Conservation (phyloP, 2,113 vertebrate species). For the Falcunculus frontatus region DNA sequence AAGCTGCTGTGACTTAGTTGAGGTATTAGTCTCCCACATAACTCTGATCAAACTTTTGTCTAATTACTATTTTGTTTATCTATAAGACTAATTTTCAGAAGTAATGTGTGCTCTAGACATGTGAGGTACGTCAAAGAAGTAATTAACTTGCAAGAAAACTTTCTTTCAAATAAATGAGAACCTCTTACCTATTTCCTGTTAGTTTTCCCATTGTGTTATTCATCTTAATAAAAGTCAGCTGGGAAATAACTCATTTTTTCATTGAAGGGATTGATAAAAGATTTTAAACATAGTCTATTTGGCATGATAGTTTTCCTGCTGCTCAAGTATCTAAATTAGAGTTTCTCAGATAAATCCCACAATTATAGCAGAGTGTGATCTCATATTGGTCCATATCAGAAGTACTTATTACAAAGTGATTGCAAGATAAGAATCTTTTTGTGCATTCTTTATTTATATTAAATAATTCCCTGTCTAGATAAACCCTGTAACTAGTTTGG, state of each 20-base stretch:
- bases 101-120: background rate
- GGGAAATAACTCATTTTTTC: background rate
- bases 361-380: background rate
- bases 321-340: background rate
- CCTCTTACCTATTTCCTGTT: background rate
- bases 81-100: background rate
- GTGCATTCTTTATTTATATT: background rate
- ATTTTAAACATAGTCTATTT: background rate
- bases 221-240: background rate
- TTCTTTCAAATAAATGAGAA: background rate
- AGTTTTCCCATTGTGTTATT: background rate
- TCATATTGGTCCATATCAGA: background rate
- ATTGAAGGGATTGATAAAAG: background rate
- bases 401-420: background rate
- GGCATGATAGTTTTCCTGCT: background rate
- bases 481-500: background rate
- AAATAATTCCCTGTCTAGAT: background rate
- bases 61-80: background rate
- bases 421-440: background rate
- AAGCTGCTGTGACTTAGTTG: background rate
- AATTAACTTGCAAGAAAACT: background rate
- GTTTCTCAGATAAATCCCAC: background rate
- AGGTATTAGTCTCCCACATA: background rate
- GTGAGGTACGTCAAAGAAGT: background rate
- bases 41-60: background rate